Percentiles rank a stretch among this genome's conserved stretches.
These are phyloP conservation scores for Notechis scutatus DNA, from an alignment of 2,113 vertebrate species.

Conservation along the genomic window DNA sequence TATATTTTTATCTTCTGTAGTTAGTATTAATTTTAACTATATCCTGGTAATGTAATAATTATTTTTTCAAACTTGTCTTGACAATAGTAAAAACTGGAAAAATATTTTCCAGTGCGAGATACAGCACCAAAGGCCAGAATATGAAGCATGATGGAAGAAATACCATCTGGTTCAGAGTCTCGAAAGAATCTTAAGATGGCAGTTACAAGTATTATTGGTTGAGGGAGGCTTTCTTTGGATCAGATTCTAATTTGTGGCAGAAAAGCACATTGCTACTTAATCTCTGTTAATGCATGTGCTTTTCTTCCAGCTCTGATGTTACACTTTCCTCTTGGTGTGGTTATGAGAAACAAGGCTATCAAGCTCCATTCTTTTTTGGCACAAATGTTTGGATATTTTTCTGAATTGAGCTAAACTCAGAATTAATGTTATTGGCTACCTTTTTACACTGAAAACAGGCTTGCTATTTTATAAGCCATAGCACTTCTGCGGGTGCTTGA, in stretches of 20 bases:
- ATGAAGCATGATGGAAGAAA: neutral
- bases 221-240: neutral
- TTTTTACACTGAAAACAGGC: neutral
- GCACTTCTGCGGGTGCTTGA: neutral
- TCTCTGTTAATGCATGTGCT: neutral
- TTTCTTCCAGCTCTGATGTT: neutral
- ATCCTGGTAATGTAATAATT: too few relatives aligned
- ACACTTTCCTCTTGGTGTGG: neutral
- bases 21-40: too few relatives aligned
- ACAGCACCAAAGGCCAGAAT: neutral
- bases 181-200: neutral
- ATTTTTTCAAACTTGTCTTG: neutral
- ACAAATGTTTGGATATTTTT: neutral
- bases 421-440: neutral
- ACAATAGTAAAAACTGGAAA: neutral
- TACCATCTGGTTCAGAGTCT: neutral
- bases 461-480: neutral
- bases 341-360: neutral
- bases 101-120: neutral
- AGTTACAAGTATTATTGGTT: neutral
- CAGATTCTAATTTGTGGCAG: neutral
- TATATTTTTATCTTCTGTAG: too few relatives aligned
- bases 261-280: neutral
- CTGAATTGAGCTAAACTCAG: neutral
- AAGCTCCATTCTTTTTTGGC: neutral